Evolutionary conservation across 2,888 invertebrate species (phyloP).

Genomic region (Hoplodrina blanda): DNA sequence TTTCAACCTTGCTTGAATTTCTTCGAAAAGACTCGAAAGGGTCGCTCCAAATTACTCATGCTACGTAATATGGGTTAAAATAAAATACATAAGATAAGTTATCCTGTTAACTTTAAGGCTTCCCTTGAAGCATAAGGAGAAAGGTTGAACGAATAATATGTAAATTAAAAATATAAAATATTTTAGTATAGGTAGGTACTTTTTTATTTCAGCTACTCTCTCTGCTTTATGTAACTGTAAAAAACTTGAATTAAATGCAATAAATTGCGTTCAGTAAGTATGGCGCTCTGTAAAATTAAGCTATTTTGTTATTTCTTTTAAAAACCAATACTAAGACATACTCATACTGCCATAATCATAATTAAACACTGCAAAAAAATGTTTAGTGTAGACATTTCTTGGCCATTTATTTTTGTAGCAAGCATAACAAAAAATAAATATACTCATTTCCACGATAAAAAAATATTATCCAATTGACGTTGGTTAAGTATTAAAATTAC

Average conservation of each 20-base stretch:
- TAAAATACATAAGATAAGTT: constrained; percentile 37
- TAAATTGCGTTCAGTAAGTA: no score
- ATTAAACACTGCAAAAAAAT: no score
- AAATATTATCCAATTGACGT: no score
- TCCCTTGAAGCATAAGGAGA: constrained; percentile 1
- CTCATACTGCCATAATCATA: no score
- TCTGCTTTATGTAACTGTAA: no score
- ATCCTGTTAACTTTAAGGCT: constrained; percentile 25
- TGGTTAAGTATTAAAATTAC: no score
- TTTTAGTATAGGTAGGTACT: background rate
- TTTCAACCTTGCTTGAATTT: constrained; percentile 11
- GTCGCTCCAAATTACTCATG: constrained; percentile 22
- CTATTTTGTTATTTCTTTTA: no score
- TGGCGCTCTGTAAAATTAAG: no score
- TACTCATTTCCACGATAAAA: no score
- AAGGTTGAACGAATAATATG: constrained; percentile 15
- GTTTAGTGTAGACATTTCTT: background rate
- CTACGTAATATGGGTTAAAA: constrained; percentile 24
- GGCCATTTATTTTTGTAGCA: background rate
- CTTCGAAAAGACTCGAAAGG: constrained; percentile 13
- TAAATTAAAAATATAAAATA: background rate
- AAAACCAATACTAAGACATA: no score
- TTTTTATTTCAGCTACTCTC: background rate
- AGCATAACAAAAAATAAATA: background rate
- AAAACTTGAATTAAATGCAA: no score